Evolutionary conservation across 2,888 invertebrate species (phyloP).

Genomic region (Hemaris fuciformis): DNA sequence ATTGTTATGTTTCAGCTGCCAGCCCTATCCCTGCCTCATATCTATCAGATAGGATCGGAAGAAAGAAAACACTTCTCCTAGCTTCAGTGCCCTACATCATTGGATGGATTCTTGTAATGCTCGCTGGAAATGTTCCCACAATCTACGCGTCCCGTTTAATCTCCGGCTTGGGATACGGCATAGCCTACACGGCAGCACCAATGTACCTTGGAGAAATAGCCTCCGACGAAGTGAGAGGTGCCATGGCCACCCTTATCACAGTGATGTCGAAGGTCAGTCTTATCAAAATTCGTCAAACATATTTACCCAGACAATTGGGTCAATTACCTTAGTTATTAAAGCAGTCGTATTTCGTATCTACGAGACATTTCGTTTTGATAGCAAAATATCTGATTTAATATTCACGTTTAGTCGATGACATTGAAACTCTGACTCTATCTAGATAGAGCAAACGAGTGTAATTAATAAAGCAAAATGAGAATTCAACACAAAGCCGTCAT

Average conservation of each 20-base stretch:
- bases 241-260: constrained; percentile 83
- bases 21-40: constrained; percentile 84
- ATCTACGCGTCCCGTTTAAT: constrained; percentile 82
- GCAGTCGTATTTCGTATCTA: neutral
- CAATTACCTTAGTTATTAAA: constrained; percentile 24
- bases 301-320: constrained; percentile 27
- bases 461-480: neutral
- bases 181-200: constrained; percentile 82
- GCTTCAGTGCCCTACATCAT: constrained; percentile 82
- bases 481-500: neutral
- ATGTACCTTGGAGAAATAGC: constrained; percentile 84
- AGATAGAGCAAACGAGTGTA: neutral
- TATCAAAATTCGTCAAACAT: constrained; percentile 3
- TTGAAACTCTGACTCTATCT: neutral
- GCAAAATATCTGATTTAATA: neutral
- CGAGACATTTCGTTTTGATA: neutral
- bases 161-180: constrained; percentile 83
- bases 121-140: constrained; percentile 78
- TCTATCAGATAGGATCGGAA: constrained; percentile 84
- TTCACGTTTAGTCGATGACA: neutral
- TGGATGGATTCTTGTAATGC: constrained; percentile 84
- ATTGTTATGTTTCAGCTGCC: constrained; percentile 65
- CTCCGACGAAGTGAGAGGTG: constrained; percentile 80
- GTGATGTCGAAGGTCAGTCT: constrained; percentile 76
- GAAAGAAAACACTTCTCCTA: constrained; percentile 83